Evolutionary conservation across 2,113 vertebrate genomes (phyloP).

Genomic region (Nothoprocta perdicaria): DNA sequence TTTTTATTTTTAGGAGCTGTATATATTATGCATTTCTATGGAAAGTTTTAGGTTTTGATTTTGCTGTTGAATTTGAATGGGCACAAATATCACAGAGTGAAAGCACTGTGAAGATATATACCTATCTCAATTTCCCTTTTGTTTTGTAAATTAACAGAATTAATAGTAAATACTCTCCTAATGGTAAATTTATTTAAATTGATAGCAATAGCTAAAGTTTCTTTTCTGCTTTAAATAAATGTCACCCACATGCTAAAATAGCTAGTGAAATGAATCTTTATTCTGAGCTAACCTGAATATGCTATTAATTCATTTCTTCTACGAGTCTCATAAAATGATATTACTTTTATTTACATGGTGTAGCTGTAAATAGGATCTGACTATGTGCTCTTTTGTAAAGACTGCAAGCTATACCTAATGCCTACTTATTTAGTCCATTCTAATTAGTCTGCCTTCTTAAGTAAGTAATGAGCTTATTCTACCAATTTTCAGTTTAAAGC

Average conservation of each 20-base stretch:
- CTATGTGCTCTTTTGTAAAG: neutral
- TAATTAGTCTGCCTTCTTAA: neutral
- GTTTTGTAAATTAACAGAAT: neutral
- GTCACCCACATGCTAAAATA: neutral
- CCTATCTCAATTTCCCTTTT: neutral
- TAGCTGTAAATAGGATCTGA: neutral
- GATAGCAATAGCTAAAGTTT: neutral
- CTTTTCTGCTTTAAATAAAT: neutral
- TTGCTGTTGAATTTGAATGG: neutral
- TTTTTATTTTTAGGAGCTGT: neutral
- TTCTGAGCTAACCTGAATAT: accelerated
- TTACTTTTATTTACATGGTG: neutral
- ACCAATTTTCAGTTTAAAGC: neutral
- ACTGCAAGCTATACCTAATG: neutral
- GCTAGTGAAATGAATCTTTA: neutral
- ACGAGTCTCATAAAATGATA: neutral
- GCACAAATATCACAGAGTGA: neutral
- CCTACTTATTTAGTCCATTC: neutral
- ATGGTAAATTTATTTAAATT: neutral
- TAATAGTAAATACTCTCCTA: neutral
- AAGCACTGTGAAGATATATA: neutral
- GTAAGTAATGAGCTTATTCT: neutral
- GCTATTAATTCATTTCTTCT: neutral
- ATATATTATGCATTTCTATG: neutral
- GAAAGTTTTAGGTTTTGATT: neutral